Base-by-base conservation (phyloP, 2,113 vertebrate species). In the Mungos mungo region DNA sequence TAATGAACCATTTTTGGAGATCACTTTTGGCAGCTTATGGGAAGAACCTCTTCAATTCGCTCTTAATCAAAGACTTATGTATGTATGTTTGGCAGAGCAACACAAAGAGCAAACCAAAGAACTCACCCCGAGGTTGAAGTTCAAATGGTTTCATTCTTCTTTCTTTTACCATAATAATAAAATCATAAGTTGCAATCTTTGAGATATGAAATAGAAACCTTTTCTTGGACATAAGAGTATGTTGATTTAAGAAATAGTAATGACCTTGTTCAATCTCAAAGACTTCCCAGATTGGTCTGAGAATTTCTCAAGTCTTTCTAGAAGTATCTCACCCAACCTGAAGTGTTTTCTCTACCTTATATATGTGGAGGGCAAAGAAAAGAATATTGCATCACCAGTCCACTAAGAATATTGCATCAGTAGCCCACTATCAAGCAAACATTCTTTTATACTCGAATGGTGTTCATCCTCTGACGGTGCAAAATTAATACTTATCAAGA, bases 401-500 rank as follows among this genome's bases (percentile, higher is more conserved):
- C 45, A 47, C 45, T 47, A 87, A 96, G 29, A 81, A 57, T 76
- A 89, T 50, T 92, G 29, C 38, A 88, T 69, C 68, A 41, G 6
- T 45, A 91, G n/a, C 63, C 18, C n/a, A 33, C 50, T 81, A 87
- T 95, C n/a, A 80, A 87, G 95, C n/a, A 80, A 96, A 93, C 57
- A 29, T 65, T 84, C 45, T 96, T 86, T 95, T 88, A 87, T 79
- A 52, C 25, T 69, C 38, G 95, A 76, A 52, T 93, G 45, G n/a
- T 95, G 19, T 86, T 96, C 29, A 83, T 38, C 91, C 88, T 90
- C 35, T 79, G 54, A 92, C 88, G 33, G 54, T 31, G 31, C 50
- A 95, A 98, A 94, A 90, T 89, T 82, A 72, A 33, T 93, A 93
- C 95, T 97, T 95, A 94, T 83, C 90, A 35, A 93, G 54, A 95